Evolutionary conservation across 1,140 invertebrate genomes (phyloP), one percentile per base, ranked within the genome.

Genomic region (Phortica variegata): DNA sequence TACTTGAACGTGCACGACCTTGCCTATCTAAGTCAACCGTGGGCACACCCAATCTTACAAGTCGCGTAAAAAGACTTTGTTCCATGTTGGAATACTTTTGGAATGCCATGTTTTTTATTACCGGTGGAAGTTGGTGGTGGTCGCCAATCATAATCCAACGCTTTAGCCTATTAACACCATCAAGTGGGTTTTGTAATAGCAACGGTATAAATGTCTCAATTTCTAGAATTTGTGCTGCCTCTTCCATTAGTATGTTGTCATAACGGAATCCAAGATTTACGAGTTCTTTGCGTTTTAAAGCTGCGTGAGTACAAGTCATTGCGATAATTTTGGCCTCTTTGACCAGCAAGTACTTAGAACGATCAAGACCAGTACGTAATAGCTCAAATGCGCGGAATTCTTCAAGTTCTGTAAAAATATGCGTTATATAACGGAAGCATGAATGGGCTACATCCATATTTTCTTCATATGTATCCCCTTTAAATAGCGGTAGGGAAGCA

Each of bases 61-160:
- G 89, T 39, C 97, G 80, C 0, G 96, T 95, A 74, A 99, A 99
- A 3, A 99, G 80, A 23, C 93, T 96, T 75, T 99, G 97, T 72
- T 99, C 97, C 97, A 99, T 98, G 71, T 99, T 99, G 5, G 93
- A 96, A 77, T 96, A 99, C 75, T 99, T 99, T 78, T 99, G 95
- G 77, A 99, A 99, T 12, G 96, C 96, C 91, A 98, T 97, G 75
- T 99, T 99, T 77, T 99, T 99, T 29, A 99, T 97, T 8, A 99
- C 95, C 0, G 97, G 97, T 0, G 97, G 97, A 53, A 99, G 80
- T 77, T 99, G 97, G 79, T 99, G 94, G 77, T 99, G 97, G 80
- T 99, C 97, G 5, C 97, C 97, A 70, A 99, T 99, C 97, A 99
- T 99, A 43, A 99, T 98, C 97, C 97, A 99, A 10, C 97, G 84